phyloP scores from a whole-genome alignment of 2,113 vertebrate species.

The Spilogale gracilis region DNA sequence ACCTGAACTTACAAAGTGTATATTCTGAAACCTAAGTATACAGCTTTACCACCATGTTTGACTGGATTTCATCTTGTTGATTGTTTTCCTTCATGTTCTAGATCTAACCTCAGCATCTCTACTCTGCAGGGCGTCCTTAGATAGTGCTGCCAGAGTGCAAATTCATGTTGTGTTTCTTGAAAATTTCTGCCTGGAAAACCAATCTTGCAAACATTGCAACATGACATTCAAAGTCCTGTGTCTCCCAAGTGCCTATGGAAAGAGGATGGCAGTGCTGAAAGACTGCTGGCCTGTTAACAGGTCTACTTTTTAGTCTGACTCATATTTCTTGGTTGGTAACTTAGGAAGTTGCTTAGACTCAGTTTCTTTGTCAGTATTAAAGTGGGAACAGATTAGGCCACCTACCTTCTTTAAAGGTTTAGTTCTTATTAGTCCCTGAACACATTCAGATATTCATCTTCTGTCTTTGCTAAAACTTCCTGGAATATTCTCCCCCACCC shows the following conservation, averaged over 20 bases:
- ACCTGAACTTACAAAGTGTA: not conserved
- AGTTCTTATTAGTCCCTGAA: not conserved
- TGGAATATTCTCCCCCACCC: not conserved
- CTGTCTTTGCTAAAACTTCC: not conserved
- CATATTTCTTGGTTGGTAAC: not conserved
- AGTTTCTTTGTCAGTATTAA: not conserved
- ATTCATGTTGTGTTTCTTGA: slow-evolving; percentile 40
- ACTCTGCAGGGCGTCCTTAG: not conserved
- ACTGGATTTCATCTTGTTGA: not conserved
- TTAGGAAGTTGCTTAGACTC: not conserved
- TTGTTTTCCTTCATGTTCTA: not conserved
- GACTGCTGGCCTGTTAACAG: not conserved
- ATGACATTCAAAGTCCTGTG: not conserved
- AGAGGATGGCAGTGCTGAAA: not conserved
- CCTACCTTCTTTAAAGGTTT: not conserved
- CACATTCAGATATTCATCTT: not conserved
- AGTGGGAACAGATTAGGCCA: not conserved
- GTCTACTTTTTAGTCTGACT: not conserved
- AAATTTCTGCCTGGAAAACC: not conserved
- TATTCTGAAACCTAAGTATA: not conserved
- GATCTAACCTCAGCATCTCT: not conserved
- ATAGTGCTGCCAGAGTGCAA: not conserved
- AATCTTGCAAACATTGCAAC: not conserved
- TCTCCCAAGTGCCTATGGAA: not conserved
- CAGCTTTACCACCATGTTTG: not conserved